Percentiles rank a stretch among this genome's conserved stretches.
Evolutionary conservation across 30 jellyfish, hydroid and myxozoan genomes (phyloP).

Genomic region (Kudoa iwatai): DNA sequence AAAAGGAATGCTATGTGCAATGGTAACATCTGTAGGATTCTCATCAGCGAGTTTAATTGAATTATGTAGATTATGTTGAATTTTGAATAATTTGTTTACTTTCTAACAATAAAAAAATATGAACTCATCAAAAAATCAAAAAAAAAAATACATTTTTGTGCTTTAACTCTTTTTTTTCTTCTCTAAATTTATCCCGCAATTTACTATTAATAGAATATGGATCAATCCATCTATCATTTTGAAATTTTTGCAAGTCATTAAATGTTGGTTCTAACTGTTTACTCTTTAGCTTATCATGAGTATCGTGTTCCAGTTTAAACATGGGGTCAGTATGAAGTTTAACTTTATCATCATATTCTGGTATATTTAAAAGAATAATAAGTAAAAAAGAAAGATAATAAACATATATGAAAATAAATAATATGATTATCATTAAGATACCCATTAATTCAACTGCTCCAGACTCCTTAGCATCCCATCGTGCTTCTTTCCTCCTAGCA

Average conservation of each 20-base stretch:
- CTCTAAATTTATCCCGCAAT: constrained; percentile 35
- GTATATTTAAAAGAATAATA: neutral
- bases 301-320: constrained; percentile 51
- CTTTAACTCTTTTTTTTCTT: constrained; percentile 20
- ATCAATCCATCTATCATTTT: constrained; percentile 47
- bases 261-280: constrained; percentile 55
- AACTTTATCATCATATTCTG: constrained; percentile 51
- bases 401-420: neutral
- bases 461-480: constrained; percentile 93
- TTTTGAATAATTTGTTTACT: too few species aligned
- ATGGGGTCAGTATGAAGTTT: constrained; percentile 37
- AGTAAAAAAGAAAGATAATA: neutral
- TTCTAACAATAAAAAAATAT: too few species aligned
- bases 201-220: constrained; percentile 31
- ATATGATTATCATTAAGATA: neutral
- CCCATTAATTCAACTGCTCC: constrained; percentile 61
- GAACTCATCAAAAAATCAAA: too few species aligned
- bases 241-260: constrained; percentile 19
- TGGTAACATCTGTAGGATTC: too few species aligned
- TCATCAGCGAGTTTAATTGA: too few species aligned
- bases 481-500: constrained; percentile 60
- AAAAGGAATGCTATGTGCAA: too few species aligned
- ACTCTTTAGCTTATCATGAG: constrained; percentile 19
- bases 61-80: too few species aligned
- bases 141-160: constrained; percentile 3